Conservation (phyloP, 2,113 vertebrate species). For the Loxodonta africana region DNA sequence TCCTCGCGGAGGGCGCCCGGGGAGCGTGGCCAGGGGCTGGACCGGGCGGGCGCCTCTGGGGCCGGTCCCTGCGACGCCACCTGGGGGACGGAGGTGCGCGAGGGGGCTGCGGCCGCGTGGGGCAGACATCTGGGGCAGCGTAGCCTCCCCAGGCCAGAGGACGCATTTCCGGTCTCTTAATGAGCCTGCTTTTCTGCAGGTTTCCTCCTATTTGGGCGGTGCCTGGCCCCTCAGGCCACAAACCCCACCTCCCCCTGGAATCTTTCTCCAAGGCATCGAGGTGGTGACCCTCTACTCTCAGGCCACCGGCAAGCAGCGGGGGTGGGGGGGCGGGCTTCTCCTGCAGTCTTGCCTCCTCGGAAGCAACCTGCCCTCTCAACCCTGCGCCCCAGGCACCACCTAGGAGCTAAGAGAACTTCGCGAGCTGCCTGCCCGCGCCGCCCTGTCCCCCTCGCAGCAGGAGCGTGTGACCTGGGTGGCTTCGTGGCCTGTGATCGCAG, state of each 20-base stretch:
- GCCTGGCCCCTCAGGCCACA: background rate
- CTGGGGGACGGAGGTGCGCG: background rate
- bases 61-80: rapidly evolving
- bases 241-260: background rate
- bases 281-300: no score
- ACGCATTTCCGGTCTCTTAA: background rate
- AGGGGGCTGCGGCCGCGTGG: background rate
- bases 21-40: no score
- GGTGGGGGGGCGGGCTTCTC: no score
- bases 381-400: background rate
- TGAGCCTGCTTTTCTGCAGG: background rate
- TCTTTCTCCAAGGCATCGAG: background rate
- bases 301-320: background rate
- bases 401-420: background rate
- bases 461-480: background rate
- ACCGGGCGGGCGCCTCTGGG: rapidly evolving
- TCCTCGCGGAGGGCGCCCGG: no score
- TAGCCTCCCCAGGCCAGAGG: background rate
- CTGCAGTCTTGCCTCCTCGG: background rate
- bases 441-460: rapidly evolving
- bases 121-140: no score
- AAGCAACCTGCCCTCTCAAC: background rate
- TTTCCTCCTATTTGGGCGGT: background rate
- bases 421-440: rapidly evolving
- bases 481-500: rapidly evolving